Percentiles rank a stretch among this genome's conserved stretches.
phyloP scores from a whole-genome alignment of 2,888 invertebrate genomes.

The Athalia circularis region DNA sequence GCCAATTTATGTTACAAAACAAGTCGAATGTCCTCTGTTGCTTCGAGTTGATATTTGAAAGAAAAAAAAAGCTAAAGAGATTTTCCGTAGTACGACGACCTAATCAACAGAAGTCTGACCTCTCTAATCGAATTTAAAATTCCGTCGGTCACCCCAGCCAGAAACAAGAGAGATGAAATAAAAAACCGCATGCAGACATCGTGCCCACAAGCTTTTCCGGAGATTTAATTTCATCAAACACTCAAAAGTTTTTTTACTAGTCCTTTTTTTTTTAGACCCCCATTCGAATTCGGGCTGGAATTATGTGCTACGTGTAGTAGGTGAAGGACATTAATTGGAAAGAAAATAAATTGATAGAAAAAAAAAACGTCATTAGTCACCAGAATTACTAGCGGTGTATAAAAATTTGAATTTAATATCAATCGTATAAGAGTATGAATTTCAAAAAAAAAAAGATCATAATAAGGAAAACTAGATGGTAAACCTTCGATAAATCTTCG shows the following conservation, averaged over 20 bases:
- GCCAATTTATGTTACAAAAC: too few relatives aligned
- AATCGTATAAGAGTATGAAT: neutral
- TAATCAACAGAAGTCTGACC: neutral
- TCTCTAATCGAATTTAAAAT: neutral
- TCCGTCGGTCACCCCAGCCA: neutral
- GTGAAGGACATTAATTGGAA: neutral
- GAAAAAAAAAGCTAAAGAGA: neutral
- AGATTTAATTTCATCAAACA: slow-evolving; percentile 10
- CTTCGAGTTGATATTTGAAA: neutral
- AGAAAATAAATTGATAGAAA: neutral
- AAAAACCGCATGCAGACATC: neutral
- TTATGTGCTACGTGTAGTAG: neutral
- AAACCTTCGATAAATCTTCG: slow-evolving; percentile 33
- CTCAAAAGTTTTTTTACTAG: neutral
- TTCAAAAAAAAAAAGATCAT: neutral
- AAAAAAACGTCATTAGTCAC: too few relatives aligned
- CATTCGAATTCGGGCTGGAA: neutral
- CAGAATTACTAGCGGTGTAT: neutral
- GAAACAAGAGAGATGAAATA: too few relatives aligned
- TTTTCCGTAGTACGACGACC: neutral
- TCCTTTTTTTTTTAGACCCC: neutral
- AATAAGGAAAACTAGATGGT: slow-evolving; percentile 30
- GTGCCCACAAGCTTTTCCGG: neutral
- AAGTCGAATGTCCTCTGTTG: neutral
- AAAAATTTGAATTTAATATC: slow-evolving; percentile 5